phyloP scores from a whole-genome alignment of 2,797 vertebrate species.

The Phyllotis vaccarum region DNA sequence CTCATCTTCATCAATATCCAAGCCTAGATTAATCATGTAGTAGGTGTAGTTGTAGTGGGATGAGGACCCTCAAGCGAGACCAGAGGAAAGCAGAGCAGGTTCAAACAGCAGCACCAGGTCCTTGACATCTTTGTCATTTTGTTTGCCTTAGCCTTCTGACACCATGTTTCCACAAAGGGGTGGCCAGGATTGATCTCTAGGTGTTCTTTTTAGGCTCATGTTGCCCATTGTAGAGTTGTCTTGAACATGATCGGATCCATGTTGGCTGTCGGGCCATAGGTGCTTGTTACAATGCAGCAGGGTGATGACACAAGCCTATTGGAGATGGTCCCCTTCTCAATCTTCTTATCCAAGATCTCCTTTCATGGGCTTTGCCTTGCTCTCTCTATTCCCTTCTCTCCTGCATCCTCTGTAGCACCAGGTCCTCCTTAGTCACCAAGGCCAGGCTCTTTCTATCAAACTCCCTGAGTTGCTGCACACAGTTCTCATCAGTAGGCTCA shows the following conservation, averaged over 20 bases:
- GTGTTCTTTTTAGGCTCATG: background rate
- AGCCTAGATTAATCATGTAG: too few species aligned
- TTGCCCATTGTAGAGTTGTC: background rate
- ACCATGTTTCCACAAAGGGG: too few species aligned
- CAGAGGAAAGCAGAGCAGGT: background rate
- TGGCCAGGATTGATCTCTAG: background rate
- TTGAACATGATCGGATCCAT: background rate
- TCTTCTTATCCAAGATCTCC: background rate
- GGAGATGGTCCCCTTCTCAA: background rate
- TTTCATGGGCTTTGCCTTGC: background rate
- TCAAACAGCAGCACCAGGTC: background rate
- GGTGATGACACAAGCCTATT: background rate
- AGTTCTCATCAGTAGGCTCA: background rate
- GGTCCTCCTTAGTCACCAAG: background rate
- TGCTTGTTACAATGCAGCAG: background rate
- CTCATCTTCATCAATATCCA: background rate
- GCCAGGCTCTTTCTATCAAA: background rate
- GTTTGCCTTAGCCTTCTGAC: background rate
- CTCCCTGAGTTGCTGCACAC: background rate
- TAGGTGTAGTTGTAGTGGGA: background rate
- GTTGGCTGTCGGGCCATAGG: background rate
- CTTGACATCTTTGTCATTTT: background rate
- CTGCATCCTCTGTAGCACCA: background rate
- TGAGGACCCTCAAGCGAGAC: background rate
- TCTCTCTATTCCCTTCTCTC: background rate